Percentiles rank a stretch among this genome's conserved stretches.
Conservation (phyloP, 2,888 invertebrate genomes). For the Phlogophora meticulosa region DNA sequence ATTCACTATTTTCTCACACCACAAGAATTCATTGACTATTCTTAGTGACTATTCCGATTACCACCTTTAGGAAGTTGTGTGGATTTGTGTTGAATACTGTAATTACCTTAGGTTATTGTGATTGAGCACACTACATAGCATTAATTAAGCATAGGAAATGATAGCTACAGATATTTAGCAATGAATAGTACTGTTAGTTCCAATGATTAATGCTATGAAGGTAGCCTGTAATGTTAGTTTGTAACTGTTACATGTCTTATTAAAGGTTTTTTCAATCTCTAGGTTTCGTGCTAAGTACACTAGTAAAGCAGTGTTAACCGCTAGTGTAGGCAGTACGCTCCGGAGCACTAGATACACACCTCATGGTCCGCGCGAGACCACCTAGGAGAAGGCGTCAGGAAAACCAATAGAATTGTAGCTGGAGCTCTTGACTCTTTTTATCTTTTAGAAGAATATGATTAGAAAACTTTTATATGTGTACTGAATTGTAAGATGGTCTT, state of each 20-base stretch:
- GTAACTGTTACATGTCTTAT: constrained; percentile 81
- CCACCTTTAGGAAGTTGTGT: constrained; percentile 69
- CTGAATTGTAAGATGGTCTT: constrained; percentile 89
- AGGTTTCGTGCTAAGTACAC: constrained; percentile 91
- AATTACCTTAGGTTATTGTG: constrained; percentile 68
- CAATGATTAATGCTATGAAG: constrained; percentile 88
- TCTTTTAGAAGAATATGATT: constrained; percentile 83
- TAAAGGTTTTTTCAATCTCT: constrained; percentile 90
- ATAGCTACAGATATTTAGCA: constrained; percentile 71
- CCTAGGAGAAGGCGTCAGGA: constrained; percentile 90
- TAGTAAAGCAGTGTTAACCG: constrained; percentile 90
- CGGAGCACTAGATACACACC: constrained; percentile 90
- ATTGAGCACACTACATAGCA: constrained; percentile 87
- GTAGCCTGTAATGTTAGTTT: constrained; percentile 81
- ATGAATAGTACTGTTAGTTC: constrained; percentile 74
- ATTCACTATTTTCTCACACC: constrained; percentile 66
- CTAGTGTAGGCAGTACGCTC: constrained; percentile 91
- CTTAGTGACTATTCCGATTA: constrained; percentile 61
- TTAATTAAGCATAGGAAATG: constrained; percentile 80
- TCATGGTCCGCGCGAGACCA: constrained; percentile 89
- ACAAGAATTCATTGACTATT: constrained; percentile 66
- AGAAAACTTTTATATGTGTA: constrained; percentile 85
- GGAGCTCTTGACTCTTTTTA: constrained; percentile 80
- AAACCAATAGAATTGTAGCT: constrained; percentile 85
- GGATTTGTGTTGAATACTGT: constrained; percentile 67